Evolutionary conservation across 2,888 invertebrate genomes (phyloP).

Genomic region (Molorchus minor): DNA sequence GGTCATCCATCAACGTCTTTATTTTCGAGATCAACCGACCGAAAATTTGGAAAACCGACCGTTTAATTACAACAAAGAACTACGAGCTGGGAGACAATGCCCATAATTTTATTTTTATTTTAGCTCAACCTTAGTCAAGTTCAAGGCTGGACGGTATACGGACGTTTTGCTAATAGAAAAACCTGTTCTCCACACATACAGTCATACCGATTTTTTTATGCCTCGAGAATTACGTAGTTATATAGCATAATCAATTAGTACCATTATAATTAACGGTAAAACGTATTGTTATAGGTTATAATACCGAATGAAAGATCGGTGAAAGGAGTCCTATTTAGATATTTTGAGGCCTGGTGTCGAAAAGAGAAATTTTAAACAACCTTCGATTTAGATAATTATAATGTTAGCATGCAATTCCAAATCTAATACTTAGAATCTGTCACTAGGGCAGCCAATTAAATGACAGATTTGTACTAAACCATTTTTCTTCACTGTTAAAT

Average conservation of each 20-base stretch:
- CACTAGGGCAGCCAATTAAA: too few species aligned
- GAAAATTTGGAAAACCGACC: not conserved
- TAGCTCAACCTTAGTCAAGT: slow-evolving; percentile 7
- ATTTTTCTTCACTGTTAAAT: too few species aligned
- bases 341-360: not conserved
- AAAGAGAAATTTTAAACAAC: not conserved
- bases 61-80: slow-evolving; percentile 4
- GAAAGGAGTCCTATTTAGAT: slow-evolving; percentile 1
- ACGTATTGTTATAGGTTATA: slow-evolving; percentile 3
- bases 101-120: slow-evolving; percentile 13
- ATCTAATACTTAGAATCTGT: too few species aligned
- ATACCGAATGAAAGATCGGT: not conserved
- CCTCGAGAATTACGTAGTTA: slow-evolving; percentile 3
- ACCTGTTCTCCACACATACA: slow-evolving; percentile 10
- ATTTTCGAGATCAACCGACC: too few species aligned
- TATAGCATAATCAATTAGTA: slow-evolving; percentile 10
- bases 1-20: too few species aligned
- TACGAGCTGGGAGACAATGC: slow-evolving; percentile 1
- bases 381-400: too few species aligned
- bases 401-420: too few species aligned
- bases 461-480: too few species aligned
- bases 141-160: slow-evolving; percentile 14
- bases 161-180: slow-evolving; percentile 24
- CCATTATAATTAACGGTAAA: not conserved
- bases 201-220: not conserved